Percentiles rank a stretch among this genome's conserved stretches.
These are phyloP conservation scores for Mellivora capensis DNA, from an alignment of 2,113 vertebrate genomes.

Conservation along the genomic window DNA sequence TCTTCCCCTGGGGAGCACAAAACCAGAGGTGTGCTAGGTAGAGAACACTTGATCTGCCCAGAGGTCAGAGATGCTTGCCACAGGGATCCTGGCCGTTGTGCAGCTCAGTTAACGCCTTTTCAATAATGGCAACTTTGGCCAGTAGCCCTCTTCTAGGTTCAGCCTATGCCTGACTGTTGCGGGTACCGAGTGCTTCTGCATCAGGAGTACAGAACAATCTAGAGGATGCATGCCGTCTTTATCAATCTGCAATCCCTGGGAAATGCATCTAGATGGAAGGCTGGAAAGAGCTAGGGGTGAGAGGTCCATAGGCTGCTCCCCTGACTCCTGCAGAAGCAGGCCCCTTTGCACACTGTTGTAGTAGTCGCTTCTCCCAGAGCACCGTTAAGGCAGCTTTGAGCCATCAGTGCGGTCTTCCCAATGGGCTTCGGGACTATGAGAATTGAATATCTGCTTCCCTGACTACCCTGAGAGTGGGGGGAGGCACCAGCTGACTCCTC, in stretches of 20 bases:
- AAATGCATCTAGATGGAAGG: background rate
- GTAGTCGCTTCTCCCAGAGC: background rate
- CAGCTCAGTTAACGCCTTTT: background rate
- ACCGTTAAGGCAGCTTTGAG: background rate
- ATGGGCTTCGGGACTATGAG: background rate
- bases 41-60: background rate
- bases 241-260: background rate
- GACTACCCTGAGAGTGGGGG: background rate
- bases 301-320: background rate
- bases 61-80: background rate
- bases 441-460: background rate
- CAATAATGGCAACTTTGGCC: background rate
- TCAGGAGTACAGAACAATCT: background rate
- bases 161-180: background rate
- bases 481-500: background rate
- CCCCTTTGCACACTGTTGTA: background rate
- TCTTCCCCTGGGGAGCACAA: background rate
- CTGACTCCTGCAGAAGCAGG: background rate
- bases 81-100: background rate
- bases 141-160: background rate
- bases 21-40: background rate
- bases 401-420: background rate
- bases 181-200: background rate
- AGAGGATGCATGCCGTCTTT: background rate
- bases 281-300: background rate